phyloP scores from a whole-genome alignment of 2,113 vertebrate genomes.

The Oxyruncus cristatus region DNA sequence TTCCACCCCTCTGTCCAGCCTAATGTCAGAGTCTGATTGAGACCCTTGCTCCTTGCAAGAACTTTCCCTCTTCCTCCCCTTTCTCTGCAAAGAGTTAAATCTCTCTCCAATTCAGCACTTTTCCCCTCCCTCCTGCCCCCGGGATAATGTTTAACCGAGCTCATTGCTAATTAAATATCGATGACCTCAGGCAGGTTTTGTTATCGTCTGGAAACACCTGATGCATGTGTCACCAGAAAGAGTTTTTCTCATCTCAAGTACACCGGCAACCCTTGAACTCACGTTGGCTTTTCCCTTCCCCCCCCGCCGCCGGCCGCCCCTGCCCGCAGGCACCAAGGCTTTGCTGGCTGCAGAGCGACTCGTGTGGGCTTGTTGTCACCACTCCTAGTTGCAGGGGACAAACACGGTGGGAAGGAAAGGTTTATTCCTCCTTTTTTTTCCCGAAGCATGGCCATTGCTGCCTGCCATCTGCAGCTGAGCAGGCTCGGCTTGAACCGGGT shows the following conservation, averaged over 20 bases:
- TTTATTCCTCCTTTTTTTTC: background rate
- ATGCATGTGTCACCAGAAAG: constrained; percentile 61
- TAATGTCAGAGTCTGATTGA: background rate
- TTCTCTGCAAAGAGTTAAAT: constrained; percentile 55
- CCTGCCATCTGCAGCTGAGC: accelerated
- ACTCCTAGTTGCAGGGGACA: background rate
- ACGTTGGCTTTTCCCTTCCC: background rate
- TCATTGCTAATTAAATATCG: constrained; percentile 66
- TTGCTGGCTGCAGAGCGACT: accelerated
- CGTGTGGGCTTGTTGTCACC: background rate
- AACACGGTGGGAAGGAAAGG: accelerated
- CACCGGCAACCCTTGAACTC: constrained; percentile 45
- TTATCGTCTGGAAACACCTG: constrained; percentile 68
- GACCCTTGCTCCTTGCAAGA: background rate
- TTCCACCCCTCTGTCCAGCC: background rate
- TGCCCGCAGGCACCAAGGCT: background rate
- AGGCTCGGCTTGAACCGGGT: background rate
- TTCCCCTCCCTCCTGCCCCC: background rate
- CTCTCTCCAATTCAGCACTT: background rate
- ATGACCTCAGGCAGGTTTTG: constrained; percentile 65
- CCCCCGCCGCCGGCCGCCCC: accelerated
- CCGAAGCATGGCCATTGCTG: accelerated
- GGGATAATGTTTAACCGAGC: constrained; percentile 60
- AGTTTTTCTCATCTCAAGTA: constrained; percentile 49
- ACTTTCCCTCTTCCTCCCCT: background rate